phyloP scores from a whole-genome alignment of 1,140 invertebrate genomes.

The Maconellicoccus hirsutus region DNA sequence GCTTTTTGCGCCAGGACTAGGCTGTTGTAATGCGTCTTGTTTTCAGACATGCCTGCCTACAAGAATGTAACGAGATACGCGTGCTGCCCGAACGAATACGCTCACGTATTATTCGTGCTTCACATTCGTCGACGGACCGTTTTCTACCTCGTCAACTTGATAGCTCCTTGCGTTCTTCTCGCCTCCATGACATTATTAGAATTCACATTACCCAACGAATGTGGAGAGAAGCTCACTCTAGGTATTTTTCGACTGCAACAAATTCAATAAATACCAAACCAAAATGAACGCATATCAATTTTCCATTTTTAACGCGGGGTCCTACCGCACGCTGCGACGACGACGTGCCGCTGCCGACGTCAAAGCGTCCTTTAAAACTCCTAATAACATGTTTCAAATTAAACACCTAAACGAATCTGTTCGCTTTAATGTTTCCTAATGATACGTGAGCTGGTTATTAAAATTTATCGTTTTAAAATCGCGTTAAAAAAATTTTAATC shows the following conservation, averaged over 20 bases:
- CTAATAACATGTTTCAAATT: too few species aligned
- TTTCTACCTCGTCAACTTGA: conserved; percentile 59
- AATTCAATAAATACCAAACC: too few species aligned
- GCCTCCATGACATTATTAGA: conserved; percentile 54
- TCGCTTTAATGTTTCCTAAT: too few species aligned
- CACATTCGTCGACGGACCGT: conserved; percentile 50
- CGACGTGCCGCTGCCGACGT: too few species aligned
- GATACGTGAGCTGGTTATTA: too few species aligned
- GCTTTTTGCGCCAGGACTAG: background rate
- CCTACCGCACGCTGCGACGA: too few species aligned
- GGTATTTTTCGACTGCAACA: conserved; percentile 34
- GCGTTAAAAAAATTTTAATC: too few species aligned
- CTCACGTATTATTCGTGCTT: conserved; percentile 53
- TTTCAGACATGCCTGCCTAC: conserved; percentile 38
- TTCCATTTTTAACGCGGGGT: too few species aligned
- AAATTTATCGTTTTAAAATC: too few species aligned
- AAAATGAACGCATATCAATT: too few species aligned
- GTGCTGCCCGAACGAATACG: conserved; percentile 47
- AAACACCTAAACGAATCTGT: too few species aligned
- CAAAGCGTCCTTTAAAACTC: too few species aligned
- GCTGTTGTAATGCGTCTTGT: conserved; percentile 26
- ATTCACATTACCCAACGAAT: conserved; percentile 53
- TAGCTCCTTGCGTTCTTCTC: conserved; percentile 56
- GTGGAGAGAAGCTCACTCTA: conserved; percentile 57
- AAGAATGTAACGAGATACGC: conserved; percentile 38